Evolutionary conservation across 1,140 invertebrate genomes (phyloP).

Genomic region (Heliconius nattereri): DNA sequence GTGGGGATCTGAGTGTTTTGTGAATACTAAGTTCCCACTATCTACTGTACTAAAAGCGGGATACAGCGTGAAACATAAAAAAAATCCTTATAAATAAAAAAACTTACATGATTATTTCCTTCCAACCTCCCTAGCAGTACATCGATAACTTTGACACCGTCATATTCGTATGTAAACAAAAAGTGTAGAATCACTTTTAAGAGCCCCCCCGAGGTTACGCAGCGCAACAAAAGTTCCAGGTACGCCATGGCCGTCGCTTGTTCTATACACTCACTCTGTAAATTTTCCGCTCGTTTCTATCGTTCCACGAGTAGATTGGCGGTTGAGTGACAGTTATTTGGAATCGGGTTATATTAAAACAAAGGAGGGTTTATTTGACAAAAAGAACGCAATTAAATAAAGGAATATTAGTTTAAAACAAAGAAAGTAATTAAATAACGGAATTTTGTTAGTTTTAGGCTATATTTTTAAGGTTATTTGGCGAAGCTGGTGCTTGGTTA

Average conservation of each 20-base stretch:
- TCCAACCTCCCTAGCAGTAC: constrained; percentile 89
- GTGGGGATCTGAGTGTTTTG: too few relatives aligned
- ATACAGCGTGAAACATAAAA: background rate
- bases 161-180: constrained; percentile 92
- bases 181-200: constrained; percentile 92
- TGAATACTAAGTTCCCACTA: too few relatives aligned
- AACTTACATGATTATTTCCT: constrained; percentile 85
- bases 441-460: background rate
- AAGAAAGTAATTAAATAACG: too few relatives aligned
- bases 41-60: too few relatives aligned
- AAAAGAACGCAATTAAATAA: background rate
- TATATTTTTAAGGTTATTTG: background rate
- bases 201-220: constrained; percentile 92
- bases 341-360: constrained; percentile 27
- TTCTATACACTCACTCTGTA: constrained; percentile 90
- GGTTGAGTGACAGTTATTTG: constrained; percentile 57
- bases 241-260: constrained; percentile 95
- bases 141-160: constrained; percentile 89
- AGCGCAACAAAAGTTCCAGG: constrained; percentile 93
- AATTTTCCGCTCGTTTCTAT: constrained; percentile 78
- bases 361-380: background rate
- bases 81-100: background rate
- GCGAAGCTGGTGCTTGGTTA: background rate
- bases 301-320: constrained; percentile 42
- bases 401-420: background rate